Evolutionary conservation across 2,888 invertebrate genomes (phyloP), one percentile per base, ranked within the genome.

Genomic region (Hirtodrosophila duncani): DNA sequence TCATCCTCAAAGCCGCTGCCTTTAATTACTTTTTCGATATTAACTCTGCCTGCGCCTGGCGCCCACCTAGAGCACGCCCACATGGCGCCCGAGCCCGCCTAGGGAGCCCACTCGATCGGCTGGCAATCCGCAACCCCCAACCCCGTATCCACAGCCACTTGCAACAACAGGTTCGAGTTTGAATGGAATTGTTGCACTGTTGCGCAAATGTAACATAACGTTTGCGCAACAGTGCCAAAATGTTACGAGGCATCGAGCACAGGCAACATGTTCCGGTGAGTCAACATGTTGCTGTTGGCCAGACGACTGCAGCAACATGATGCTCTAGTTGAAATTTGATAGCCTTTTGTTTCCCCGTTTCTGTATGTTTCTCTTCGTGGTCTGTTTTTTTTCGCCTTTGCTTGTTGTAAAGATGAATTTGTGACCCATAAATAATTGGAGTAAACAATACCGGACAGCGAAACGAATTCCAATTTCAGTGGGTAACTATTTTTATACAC

Each of bases 11-110:
- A 11, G 6, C 24, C 30, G n/a, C 5, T 64, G 56, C 59, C 78
- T 80, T 80, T 74, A 72, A 78, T 75, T 75, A 77, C 67, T 74
- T 78, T 74, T 69, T 80, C 64, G 60, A 67, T 77, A 66, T 63
- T 42, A 64, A 49, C 57, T 60, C 38, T 20, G 24, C 30, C 10
- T 37, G 23, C 16, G 3, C 23, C 24, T 13, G 6, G 38, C 60
- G 71, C 64, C 71, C 53, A 79, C 71, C 59, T 68, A 65, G 17
- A 57, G 30, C 78, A 72, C 78, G 74, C 70, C 70, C 45, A 46
- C n/a, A n/a, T n/a, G n/a, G n/a, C n/a, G 21, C 27, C 52, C 18
- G 49, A 8, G 21, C 16, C 11, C 26, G 14, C 23, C 11, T 3
- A 29, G 13, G 46, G 48, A 51, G 44, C 67, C 67, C 50, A 45